Evolutionary conservation across 2,888 invertebrate species (phyloP).

Genomic region (Cylindroiulus punctatus): DNA sequence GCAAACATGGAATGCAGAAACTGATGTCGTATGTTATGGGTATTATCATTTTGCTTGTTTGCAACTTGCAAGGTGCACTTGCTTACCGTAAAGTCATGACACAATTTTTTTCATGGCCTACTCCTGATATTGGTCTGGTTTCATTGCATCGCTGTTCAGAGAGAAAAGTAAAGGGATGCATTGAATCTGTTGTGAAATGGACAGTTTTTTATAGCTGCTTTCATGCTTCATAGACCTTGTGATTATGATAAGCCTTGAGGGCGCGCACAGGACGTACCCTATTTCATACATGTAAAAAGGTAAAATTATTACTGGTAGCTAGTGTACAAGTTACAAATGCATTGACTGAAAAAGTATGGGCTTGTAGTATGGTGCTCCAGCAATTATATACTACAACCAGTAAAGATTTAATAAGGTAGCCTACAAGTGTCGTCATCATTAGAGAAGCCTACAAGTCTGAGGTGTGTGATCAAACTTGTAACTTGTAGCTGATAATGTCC

Average conservation of each 20-base stretch:
- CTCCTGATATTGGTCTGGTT: slow-evolving; percentile 8
- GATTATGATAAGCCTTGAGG: neutral
- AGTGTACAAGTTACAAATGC: no score
- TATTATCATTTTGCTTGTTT: no score
- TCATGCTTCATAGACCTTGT: neutral
- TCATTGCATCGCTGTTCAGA: neutral
- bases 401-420: no score
- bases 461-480: no score
- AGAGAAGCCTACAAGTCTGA: no score
- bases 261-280: neutral
- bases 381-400: no score
- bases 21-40: neutral
- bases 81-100: neutral
- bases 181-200: neutral
- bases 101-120: slow-evolving; percentile 24
- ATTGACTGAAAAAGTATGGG: no score
- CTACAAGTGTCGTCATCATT: no score
- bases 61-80: slow-evolving; percentile 11
- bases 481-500: no score
- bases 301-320: no score
- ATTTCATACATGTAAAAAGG: no score
- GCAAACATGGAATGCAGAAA: neutral
- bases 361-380: no score
- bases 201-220: neutral
- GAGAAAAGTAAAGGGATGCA: neutral